Conservation (phyloP, 2,888 invertebrate species). For the Encarsia formosa region DNA sequence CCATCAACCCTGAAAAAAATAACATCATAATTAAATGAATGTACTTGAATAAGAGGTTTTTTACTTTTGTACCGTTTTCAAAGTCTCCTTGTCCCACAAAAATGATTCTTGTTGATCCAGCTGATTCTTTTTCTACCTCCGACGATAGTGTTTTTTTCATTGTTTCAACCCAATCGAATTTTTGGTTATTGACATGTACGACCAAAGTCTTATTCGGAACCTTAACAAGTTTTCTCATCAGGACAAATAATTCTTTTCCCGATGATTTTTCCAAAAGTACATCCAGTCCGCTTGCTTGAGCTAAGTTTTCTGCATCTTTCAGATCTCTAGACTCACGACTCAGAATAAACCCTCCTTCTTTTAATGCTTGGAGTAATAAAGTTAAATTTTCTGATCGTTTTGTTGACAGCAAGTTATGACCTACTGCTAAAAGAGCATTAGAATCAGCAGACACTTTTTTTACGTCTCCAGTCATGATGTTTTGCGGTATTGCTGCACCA, state of each 20-base stretch:
- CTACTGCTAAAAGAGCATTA: conserved; percentile 54
- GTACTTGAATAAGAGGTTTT: background rate
- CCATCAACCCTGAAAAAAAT: conserved; percentile 57
- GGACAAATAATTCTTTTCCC: conserved; percentile 5
- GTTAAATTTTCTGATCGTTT: conserved; percentile 13
- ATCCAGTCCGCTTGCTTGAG: conserved; percentile 54
- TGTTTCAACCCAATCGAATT: conserved; percentile 47
- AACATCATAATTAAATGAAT: background rate
- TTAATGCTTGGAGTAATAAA: conserved; percentile 27
- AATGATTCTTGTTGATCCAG: conserved; percentile 56
- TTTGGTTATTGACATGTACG: conserved; percentile 37
- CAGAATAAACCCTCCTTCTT: conserved; percentile 38
- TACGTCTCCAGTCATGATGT: conserved; percentile 59
- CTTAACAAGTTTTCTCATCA: conserved; percentile 33
- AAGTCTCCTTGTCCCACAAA: conserved; percentile 66
- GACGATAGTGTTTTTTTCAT: conserved; percentile 40
- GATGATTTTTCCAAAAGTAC: conserved; percentile 16
- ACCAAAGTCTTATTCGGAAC: conserved; percentile 37
- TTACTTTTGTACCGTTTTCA: conserved; percentile 52
- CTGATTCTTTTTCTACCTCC: conserved; percentile 50
- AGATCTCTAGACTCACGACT: conserved; percentile 31
- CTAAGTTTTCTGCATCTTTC: conserved; percentile 39
- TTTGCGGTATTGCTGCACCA: conserved; percentile 51
- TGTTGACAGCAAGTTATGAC: conserved; percentile 51
- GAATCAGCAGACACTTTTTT: conserved; percentile 57